Percentiles rank a stretch among this genome's conserved stretches.
phyloP scores from a whole-genome alignment of 2,797 vertebrate species.

The Australoheros facetus region DNA sequence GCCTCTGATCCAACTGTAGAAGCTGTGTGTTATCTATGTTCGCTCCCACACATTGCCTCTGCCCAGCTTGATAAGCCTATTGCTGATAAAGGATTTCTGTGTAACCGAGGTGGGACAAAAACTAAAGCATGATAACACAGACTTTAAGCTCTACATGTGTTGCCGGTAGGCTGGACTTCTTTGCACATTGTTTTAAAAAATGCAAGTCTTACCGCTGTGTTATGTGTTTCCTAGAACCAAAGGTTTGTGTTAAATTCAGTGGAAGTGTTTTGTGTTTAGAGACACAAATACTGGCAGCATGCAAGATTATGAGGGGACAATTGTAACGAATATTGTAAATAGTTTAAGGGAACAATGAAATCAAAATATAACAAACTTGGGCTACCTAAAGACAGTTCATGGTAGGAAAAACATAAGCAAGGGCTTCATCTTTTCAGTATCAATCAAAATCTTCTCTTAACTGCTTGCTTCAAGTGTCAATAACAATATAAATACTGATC shows the following conservation, averaged over 20 bases:
- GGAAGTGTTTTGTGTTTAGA: not conserved
- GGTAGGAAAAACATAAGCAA: no score
- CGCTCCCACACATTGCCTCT: slow-evolving; percentile 21
- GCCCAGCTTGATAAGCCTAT: slow-evolving; percentile 51
- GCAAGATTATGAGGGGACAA: not conserved
- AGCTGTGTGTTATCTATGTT: slow-evolving; percentile 50
- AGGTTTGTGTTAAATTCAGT: not conserved
- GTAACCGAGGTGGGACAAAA: slow-evolving; percentile 66
- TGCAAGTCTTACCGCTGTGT: not conserved
- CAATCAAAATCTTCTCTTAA: no score
- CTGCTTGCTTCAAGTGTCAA: no score
- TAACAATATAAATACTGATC: not conserved
- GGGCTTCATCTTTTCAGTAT: no score
- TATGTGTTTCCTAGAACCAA: not conserved
- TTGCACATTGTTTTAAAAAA: slow-evolving; percentile 8
- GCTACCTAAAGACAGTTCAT: no score
- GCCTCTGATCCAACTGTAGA: slow-evolving; percentile 47
- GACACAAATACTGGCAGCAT: not conserved
- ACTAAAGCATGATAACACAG: slow-evolving; percentile 44
- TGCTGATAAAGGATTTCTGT: slow-evolving; percentile 68
- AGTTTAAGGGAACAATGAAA: no score
- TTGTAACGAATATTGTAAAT: not conserved
- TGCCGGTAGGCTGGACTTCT: not conserved
- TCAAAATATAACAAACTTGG: no score
- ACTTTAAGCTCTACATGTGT: not conserved